These are phyloP conservation scores for Xanthorhoe designata DNA, from an alignment of 2,888 invertebrate species.

Conservation along the genomic window DNA sequence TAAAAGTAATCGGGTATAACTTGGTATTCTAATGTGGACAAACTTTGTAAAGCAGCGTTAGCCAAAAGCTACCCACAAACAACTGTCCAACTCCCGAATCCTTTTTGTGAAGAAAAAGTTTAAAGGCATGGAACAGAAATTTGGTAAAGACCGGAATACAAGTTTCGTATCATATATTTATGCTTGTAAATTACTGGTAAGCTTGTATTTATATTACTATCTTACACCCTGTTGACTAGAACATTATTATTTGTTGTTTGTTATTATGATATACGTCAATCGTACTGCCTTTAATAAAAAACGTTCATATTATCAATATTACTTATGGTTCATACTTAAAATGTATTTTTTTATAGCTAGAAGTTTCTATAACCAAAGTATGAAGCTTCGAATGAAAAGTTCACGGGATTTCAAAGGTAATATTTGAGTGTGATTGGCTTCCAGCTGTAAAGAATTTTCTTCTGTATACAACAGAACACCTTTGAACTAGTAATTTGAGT, in stretches of 20 bases:
- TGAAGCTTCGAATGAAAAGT: slow-evolving; percentile 49
- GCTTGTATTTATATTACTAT: too few relatives aligned
- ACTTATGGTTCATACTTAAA: background rate
- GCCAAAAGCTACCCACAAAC: slow-evolving; percentile 49
- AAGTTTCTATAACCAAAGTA: slow-evolving; percentile 10
- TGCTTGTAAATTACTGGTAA: background rate
- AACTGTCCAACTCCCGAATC: slow-evolving; percentile 46
- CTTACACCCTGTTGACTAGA: too few relatives aligned
- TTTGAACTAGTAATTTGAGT: slow-evolving; percentile 4
- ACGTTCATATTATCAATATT: background rate
- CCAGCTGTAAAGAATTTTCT: slow-evolving; percentile 30
- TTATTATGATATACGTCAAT: too few relatives aligned
- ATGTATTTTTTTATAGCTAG: background rate
- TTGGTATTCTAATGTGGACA: slow-evolving; percentile 36
- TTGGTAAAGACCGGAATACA: slow-evolving; percentile 3
- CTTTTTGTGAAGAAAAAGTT: slow-evolving; percentile 51
- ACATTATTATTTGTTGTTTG: too few relatives aligned
- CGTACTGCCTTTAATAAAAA: background rate
- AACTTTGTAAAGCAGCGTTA: slow-evolving; percentile 30
- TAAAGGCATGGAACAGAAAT: slow-evolving; percentile 39
- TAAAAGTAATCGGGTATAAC: slow-evolving; percentile 22
- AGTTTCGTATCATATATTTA: too few relatives aligned
- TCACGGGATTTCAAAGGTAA: slow-evolving; percentile 47
- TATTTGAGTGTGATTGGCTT: slow-evolving; percentile 28
- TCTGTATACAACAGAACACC: slow-evolving; percentile 5